Conservation (phyloP, 1,140 invertebrate species). For the Drosophila murphyi region DNA sequence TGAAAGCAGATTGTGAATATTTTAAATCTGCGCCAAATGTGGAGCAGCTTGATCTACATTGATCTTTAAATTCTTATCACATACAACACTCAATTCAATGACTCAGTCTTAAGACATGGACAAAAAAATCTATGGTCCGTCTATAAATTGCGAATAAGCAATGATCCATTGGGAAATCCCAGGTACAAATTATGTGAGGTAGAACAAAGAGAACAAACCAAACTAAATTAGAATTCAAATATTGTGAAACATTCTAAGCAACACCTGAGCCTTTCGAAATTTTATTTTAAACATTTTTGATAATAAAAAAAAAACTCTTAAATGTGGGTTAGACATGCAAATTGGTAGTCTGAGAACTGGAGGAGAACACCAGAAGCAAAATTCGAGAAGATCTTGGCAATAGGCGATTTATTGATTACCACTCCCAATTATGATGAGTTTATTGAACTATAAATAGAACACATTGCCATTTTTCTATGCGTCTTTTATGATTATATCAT, state of each 20-base stretch:
- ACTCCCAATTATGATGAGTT: conserved; percentile 45
- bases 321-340: conserved; percentile 33
- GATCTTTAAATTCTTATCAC: conserved; percentile 39
- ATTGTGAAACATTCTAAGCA: conserved; percentile 18
- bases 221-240: conserved; percentile 4
- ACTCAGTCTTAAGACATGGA: conserved; percentile 7
- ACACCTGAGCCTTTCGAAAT: conserved; percentile 7
- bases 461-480: neutral
- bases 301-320: neutral
- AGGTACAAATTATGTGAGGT: conserved; percentile 47
- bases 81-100: conserved; percentile 23
- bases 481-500: conserved; percentile 52
- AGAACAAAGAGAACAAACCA: conserved; percentile 3
- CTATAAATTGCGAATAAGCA: conserved; percentile 65
- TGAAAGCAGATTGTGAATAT: conserved; percentile 1
- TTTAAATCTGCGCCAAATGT: conserved; percentile 15
- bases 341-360: conserved; percentile 24
- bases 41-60: conserved; percentile 12
- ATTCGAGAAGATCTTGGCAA: neutral
- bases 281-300: conserved; percentile 11
- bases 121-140: conserved; percentile 51
- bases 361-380: neutral
- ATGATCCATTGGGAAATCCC: conserved; percentile 54
- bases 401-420: conserved; percentile 14
- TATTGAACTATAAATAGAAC: conserved; percentile 38